phyloP scores from a whole-genome alignment of 2,113 vertebrate genomes.

The Anguilla rostrata region DNA sequence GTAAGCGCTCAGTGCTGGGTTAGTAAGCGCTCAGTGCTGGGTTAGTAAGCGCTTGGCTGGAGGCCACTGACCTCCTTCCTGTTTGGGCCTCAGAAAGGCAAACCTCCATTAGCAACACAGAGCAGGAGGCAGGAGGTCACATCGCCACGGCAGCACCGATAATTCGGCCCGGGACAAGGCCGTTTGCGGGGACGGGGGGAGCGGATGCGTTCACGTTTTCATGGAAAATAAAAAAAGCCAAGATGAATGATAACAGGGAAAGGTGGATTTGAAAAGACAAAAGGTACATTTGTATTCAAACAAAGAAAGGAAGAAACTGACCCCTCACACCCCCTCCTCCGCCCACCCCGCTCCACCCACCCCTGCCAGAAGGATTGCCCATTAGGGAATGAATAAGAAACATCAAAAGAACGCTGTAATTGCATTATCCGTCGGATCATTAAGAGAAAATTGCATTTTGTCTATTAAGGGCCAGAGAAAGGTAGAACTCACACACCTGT shows the following conservation, averaged over 20 bases:
- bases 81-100: neutral
- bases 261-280: slow-evolving; percentile 14
- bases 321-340: neutral
- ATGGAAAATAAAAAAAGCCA: neutral
- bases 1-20: too few species aligned
- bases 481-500: slow-evolving; percentile 24
- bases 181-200: too few species aligned
- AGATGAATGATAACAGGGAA: neutral
- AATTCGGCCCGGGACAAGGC: neutral
- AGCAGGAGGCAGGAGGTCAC: neutral
- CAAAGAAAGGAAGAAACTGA: slow-evolving; percentile 12
- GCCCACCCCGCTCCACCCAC: too few species aligned
- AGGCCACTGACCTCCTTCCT: neutral
- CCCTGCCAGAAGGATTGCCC: slow-evolving; percentile 12
- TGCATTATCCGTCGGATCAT: slow-evolving; percentile 33
- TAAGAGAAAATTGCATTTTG: slow-evolving; percentile 38
- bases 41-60: neutral
- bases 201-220: neutral
- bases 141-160: neutral
- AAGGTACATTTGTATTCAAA: slow-evolving; percentile 27
- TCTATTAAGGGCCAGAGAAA: slow-evolving; percentile 18
- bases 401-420: slow-evolving; percentile 33
- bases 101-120: neutral
- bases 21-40: neutral
- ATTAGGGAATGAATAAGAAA: slow-evolving; percentile 30